Percentiles rank a stretch among this genome's conserved stretches.
These are phyloP conservation scores for Drosophila ambigua DNA, from an alignment of 1,140 invertebrate genomes.

Conservation along the genomic window DNA sequence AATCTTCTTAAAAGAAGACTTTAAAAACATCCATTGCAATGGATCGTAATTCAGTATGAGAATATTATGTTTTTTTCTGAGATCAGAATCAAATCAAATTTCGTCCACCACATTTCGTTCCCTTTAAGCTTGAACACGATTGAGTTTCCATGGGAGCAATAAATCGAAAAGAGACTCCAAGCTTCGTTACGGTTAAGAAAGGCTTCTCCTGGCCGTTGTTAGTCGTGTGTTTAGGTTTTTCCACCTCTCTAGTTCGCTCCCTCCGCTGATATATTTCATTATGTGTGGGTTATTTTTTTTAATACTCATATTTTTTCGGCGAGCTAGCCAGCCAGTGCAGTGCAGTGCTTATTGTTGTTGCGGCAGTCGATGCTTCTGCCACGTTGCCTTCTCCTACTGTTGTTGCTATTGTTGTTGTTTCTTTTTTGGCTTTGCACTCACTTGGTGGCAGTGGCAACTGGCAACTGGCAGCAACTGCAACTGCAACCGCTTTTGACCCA, in stretches of 20 bases:
- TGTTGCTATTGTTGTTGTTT: constrained; percentile 17
- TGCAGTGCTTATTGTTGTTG: constrained; percentile 32
- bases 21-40: no score
- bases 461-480: constrained; percentile 57
- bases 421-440: constrained; percentile 10
- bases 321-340: constrained; percentile 11
- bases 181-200: no score
- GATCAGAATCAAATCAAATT: no score
- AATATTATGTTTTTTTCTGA: no score
- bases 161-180: no score
- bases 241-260: constrained; percentile 41
- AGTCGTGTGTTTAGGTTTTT: constrained; percentile 22
- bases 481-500: constrained; percentile 79
- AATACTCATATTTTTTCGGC: constrained; percentile 28
- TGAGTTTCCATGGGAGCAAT: no score
- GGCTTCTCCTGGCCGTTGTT: constrained; percentile 9
- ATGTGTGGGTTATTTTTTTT: constrained; percentile 9
- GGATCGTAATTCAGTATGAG: no score
- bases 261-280: constrained; percentile 5
- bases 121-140: no score
- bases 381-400: constrained; percentile 23
- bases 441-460: constrained; percentile 15
- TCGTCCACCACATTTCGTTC: no score
- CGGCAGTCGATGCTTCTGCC: not conserved
- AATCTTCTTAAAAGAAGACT: no score